These are phyloP conservation scores for Gonioctena quinquepunctata DNA, from an alignment of 1,140 invertebrate species.

Conservation along the genomic window DNA sequence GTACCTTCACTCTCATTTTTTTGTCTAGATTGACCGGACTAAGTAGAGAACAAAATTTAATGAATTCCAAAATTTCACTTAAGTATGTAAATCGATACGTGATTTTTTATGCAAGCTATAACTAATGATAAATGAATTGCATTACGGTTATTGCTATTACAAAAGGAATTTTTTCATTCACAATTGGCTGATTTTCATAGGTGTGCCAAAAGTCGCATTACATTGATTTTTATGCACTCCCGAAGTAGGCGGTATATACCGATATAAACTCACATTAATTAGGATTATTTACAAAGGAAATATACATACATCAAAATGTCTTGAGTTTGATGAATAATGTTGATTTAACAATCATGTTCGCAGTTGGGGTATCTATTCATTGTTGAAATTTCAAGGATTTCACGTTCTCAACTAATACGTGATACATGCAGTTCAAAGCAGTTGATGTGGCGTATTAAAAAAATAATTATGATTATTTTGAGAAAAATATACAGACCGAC, in stretches of 20 bases:
- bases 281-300: slow-evolving; percentile 11
- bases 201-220: slow-evolving; percentile 5
- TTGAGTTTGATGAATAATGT: slow-evolving; percentile 3
- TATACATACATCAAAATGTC: neutral
- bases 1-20: too few species aligned
- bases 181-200: slow-evolving; percentile 9
- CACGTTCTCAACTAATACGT: neutral
- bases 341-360: neutral
- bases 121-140: neutral
- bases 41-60: neutral
- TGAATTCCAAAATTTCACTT: neutral
- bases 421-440: neutral
- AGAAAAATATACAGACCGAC: too few species aligned
- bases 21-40: too few species aligned
- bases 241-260: neutral
- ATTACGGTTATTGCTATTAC: neutral
- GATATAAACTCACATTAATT: slow-evolving; percentile 7
- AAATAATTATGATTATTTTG: too few species aligned
- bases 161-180: slow-evolving; percentile 9
- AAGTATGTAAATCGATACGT: neutral
- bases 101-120: neutral
- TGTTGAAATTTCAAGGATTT: neutral
- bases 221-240: neutral
- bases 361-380: neutral
- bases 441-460: too few species aligned